phyloP scores from a whole-genome alignment of 2,797 vertebrate genomes.

The Malurus splendens region DNA sequence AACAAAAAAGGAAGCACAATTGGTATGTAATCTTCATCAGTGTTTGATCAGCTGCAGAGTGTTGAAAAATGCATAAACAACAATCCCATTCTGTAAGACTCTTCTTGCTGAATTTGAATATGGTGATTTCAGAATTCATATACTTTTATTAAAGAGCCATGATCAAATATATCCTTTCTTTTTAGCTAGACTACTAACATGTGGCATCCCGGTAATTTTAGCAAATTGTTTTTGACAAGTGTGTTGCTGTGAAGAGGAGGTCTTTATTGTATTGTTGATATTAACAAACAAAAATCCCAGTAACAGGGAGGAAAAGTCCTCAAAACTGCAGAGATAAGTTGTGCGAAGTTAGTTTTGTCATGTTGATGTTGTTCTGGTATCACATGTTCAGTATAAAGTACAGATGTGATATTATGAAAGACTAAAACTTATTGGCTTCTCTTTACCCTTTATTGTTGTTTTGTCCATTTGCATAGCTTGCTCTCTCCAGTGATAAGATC shows the following conservation, averaged over 20 bases:
- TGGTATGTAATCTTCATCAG: background rate
- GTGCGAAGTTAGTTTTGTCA: background rate
- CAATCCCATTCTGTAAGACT: background rate
- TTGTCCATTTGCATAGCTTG: constrained; percentile 74
- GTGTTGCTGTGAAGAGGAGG: background rate
- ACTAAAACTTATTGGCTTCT: background rate
- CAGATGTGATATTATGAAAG: background rate
- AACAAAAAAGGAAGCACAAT: background rate
- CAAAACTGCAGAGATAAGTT: background rate
- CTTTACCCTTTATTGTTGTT: background rate
- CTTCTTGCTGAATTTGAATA: background rate
- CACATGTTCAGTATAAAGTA: background rate
- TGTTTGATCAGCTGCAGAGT: background rate
- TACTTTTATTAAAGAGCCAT: background rate
- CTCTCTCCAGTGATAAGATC: constrained; percentile 93
- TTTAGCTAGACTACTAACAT: background rate
- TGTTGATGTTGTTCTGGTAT: background rate
- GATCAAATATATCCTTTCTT: background rate
- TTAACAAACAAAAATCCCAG: background rate
- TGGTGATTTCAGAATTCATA: background rate
- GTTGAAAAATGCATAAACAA: background rate
- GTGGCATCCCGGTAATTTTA: background rate
- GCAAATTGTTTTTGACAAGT: background rate
- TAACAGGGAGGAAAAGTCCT: rapidly evolving
- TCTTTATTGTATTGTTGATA: background rate